phyloP scores from a whole-genome alignment of 1,140 invertebrate species.

The Temnothorax curvispinosus region DNA sequence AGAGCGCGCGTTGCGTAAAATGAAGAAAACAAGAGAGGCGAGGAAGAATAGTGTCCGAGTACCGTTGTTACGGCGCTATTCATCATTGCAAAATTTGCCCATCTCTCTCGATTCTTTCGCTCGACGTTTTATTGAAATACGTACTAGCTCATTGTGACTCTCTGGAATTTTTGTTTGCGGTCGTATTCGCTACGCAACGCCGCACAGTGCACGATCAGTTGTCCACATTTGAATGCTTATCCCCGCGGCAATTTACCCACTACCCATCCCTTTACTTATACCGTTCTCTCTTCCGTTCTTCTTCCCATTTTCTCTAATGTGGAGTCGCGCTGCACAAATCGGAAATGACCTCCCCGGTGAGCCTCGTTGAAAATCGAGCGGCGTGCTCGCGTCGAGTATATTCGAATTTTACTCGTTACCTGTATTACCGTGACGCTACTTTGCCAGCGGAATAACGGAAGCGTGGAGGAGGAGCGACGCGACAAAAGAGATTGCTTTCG shows the following conservation, averaged over 20 bases:
- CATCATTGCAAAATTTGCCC: constrained; percentile 17
- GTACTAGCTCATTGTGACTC: constrained; percentile 8
- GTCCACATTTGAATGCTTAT: constrained; percentile 34
- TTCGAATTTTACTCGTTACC: constrained; percentile 41
- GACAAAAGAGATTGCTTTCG: background rate
- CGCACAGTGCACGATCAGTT: constrained; percentile 31
- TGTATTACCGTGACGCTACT: background rate
- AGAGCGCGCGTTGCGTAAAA: constrained; percentile 10
- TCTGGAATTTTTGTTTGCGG: constrained; percentile 26
- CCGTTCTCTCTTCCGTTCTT: background rate
- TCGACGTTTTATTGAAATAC: background rate
- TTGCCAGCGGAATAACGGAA: constrained; percentile 1
- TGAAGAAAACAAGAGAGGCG: background rate
- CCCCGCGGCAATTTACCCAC: constrained; percentile 12
- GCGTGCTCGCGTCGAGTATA: background rate
- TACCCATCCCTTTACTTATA: background rate
- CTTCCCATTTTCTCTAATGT: constrained; percentile 10
- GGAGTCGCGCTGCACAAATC: constrained; percentile 1
- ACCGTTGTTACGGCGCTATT: background rate
- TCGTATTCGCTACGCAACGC: background rate
- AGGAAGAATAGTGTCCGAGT: background rate
- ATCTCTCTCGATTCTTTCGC: background rate
- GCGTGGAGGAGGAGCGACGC: background rate
- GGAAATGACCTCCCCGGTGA: constrained; percentile 19
- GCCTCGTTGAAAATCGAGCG: constrained; percentile 41